Evolutionary conservation across 1,140 invertebrate genomes (phyloP).

Genomic region (Drosophila busckii): DNA sequence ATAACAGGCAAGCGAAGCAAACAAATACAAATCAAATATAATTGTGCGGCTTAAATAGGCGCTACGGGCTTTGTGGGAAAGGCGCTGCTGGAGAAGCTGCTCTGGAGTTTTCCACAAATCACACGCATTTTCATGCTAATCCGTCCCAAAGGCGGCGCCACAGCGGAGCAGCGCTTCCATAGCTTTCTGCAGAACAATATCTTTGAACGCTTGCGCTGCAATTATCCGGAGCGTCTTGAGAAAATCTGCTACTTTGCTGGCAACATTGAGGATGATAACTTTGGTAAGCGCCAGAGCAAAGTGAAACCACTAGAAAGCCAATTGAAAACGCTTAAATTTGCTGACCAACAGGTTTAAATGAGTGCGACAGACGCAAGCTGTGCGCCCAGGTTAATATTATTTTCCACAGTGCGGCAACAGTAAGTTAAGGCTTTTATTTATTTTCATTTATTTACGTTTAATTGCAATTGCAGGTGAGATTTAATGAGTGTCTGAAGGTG

Average conservation of each 20-base stretch:
- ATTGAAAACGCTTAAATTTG: conserved; percentile 3
- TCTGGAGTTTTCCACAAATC: conserved; percentile 84
- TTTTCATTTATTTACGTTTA: neutral
- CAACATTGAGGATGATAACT: conserved; percentile 73
- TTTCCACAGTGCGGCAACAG: conserved; percentile 92
- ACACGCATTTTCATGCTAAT: conserved; percentile 84
- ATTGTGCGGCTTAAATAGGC: too few relatives aligned
- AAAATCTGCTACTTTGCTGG: conserved; percentile 79
- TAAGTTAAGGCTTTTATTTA: conserved; percentile 71
- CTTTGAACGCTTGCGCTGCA: conserved; percentile 57
- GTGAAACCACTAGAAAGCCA: conserved; percentile 19
- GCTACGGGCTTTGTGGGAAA: conserved; percentile 82
- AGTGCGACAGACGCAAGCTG: conserved; percentile 81
- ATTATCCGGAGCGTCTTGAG: conserved; percentile 66
- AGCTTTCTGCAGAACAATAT: conserved; percentile 63
- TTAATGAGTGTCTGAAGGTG: conserved; percentile 88
- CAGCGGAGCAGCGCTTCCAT: conserved; percentile 56
- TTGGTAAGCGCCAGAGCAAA: conserved; percentile 45
- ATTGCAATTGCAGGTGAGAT: conserved; percentile 81
- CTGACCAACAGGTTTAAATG: conserved; percentile 82
- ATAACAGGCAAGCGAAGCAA: conserved; percentile 55
- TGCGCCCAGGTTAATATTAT: conserved; percentile 84
- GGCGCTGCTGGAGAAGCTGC: conserved; percentile 86
- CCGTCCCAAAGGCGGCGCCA: conserved; percentile 80
- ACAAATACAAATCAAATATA: neutral